Evolutionary conservation across 2,888 invertebrate genomes (phyloP), one percentile per base, ranked within the genome.

Genomic region (Operophtera brumata): DNA sequence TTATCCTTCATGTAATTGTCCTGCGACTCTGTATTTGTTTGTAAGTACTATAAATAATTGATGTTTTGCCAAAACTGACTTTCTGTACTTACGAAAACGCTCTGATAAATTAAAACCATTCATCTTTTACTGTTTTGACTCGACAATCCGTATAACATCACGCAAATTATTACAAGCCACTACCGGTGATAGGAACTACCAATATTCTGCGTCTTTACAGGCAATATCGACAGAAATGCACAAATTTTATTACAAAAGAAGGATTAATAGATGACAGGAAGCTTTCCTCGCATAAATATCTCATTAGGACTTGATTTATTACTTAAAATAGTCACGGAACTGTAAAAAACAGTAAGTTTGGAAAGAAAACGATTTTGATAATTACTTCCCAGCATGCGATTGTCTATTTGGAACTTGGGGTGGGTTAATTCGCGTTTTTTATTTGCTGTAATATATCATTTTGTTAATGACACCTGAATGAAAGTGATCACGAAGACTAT

Each of bases 361-460:
- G 66, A 72, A 82, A 80, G 77, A 76, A 78, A 82, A 82, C 73
- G 78, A 67, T 75, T 84, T 80, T 84, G 81, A 88, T 90, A 90
- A 90, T 90, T 90, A 90, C 84, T 88, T 86, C 80, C 75, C 84
- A 84, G 78, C 90, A 90, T 90, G 90, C 90, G 86, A 90, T 84
- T 87, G 86, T 88, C 87, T 89, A 84, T 87, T 84, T 74, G 80
- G 75, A 75, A 71, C 71, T 66, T 70, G 70, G 76, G 52, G 75
- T 68, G 73, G 75, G 72, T 83, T 85, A 81, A 84, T 85, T 85
- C 74, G 73, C 69, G 73, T 84, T 82, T 70, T 86, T 84, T 86
- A 83, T 84, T 82, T 75, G 61, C 74, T 54, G 75, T 76, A 79
- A 86, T 86, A 85, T 85, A 86, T 87, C 87, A 87, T 86, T 86